phyloP scores from a whole-genome alignment of 2,797 vertebrate genomes.

The Ceyx erithaca region DNA sequence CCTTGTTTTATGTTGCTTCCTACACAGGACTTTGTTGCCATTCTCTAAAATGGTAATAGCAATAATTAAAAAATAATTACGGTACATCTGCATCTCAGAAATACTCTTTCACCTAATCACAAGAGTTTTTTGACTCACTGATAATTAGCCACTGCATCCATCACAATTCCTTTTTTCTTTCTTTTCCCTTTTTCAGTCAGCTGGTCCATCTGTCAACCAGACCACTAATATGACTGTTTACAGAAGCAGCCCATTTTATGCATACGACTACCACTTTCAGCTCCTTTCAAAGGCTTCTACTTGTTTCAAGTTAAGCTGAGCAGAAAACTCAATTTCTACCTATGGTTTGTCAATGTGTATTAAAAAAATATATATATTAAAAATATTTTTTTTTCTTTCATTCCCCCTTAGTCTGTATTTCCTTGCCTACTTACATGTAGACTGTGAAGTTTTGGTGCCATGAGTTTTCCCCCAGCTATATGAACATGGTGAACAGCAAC shows the following conservation, averaged over 20 bases:
- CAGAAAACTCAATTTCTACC: not conserved
- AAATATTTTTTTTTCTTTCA: accelerated
- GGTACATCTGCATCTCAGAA: constrained; percentile 29
- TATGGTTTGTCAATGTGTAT: not conserved
- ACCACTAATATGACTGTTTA: constrained; percentile 10
- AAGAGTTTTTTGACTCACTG: not conserved
- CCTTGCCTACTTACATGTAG: not conserved
- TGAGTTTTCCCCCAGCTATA: not conserved
- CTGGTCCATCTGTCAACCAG: constrained; percentile 34
- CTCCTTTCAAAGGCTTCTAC: not conserved
- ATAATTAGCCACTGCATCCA: constrained; percentile 32
- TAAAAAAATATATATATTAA: not conserved
- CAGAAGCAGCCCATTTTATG: not conserved
- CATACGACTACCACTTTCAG: not conserved
- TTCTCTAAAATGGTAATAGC: constrained; percentile 14
- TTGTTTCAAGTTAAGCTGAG: not conserved
- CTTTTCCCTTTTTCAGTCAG: not conserved
- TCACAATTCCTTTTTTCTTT: constrained; percentile 1
- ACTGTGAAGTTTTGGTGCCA: not conserved
- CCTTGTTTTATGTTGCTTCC: not conserved
- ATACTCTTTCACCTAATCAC: not conserved
- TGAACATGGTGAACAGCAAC: not conserved
- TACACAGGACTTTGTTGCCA: not conserved
- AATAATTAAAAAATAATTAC: constrained; percentile 40
- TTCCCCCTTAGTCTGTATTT: not conserved